Percentiles rank a stretch among this genome's conserved stretches.
phyloP scores from a whole-genome alignment of 2,113 vertebrate species.

The Mohoua ochrocephala region DNA sequence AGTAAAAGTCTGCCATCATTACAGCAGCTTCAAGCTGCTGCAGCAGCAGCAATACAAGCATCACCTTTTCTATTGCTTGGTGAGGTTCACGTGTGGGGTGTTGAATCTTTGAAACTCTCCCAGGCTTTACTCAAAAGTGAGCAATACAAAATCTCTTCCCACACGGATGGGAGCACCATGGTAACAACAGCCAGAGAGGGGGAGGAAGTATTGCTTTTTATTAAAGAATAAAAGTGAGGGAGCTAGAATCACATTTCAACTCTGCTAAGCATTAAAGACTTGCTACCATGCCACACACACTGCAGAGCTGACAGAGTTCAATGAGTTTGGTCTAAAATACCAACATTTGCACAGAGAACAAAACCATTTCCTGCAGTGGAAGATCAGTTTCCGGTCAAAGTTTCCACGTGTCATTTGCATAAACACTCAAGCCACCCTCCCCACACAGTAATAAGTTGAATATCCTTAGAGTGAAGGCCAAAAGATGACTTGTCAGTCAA shows the following conservation, averaged over 20 bases:
- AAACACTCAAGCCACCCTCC: background rate
- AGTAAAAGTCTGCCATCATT: background rate
- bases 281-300: background rate
- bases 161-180: conserved; percentile 20
- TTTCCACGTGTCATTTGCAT: background rate
- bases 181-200: background rate
- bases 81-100: background rate
- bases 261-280: background rate
- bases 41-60: background rate
- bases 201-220: background rate
- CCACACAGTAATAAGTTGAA: background rate
- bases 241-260: background rate
- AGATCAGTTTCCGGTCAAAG: background rate
- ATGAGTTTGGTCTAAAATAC: background rate
- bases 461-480: background rate
- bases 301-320: background rate
- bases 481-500: background rate
- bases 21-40: background rate
- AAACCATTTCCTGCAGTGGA: background rate
- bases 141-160: background rate
- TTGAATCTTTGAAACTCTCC: background rate
- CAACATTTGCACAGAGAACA: background rate
- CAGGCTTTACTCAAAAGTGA: conserved; percentile 17
- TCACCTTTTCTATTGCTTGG: background rate
- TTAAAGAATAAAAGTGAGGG: background rate